phyloP scores from a whole-genome alignment of 2,888 invertebrate species.

The Pammene fasciana region DNA sequence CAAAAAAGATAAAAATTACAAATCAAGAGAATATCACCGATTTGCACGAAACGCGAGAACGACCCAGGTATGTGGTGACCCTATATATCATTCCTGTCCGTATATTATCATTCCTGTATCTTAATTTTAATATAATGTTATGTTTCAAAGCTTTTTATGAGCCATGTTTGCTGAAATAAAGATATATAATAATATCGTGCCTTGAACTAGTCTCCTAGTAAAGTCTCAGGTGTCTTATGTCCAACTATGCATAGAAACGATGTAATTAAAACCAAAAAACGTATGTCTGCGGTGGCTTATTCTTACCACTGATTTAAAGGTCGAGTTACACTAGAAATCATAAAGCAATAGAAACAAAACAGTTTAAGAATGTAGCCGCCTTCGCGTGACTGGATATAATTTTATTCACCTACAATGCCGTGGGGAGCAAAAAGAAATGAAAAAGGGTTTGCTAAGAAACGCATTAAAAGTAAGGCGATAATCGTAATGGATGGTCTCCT shows the following conservation, averaged over 20 bases:
- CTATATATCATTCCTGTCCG: too few relatives aligned
- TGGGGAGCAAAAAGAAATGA: constrained; percentile 46
- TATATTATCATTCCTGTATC: too few relatives aligned
- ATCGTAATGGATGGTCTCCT: constrained; percentile 5
- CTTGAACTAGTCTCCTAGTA: constrained; percentile 29
- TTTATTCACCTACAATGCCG: constrained; percentile 45
- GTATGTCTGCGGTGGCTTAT: not conserved
- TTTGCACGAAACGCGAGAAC: too few relatives aligned
- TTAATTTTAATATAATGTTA: too few relatives aligned
- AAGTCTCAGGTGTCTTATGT: constrained; percentile 22
- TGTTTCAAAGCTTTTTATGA: too few relatives aligned
- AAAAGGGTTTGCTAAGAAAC: constrained; percentile 44
- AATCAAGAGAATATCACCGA: too few relatives aligned
- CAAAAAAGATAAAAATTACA: too few relatives aligned
- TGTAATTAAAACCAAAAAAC: not conserved
- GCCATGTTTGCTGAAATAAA: too few relatives aligned
- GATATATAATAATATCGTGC: too few relatives aligned
- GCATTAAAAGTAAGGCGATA: constrained; percentile 32
- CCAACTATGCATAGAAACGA: constrained; percentile 19
- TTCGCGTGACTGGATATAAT: constrained; percentile 55
- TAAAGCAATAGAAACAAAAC: not conserved
- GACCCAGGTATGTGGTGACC: too few relatives aligned
- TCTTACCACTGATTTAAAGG: not conserved
- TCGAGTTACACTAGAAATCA: not conserved
- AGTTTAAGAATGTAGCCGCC: not conserved